phyloP scores from a whole-genome alignment of 2,888 invertebrate genomes.

The Loripinus fragilis region DNA sequence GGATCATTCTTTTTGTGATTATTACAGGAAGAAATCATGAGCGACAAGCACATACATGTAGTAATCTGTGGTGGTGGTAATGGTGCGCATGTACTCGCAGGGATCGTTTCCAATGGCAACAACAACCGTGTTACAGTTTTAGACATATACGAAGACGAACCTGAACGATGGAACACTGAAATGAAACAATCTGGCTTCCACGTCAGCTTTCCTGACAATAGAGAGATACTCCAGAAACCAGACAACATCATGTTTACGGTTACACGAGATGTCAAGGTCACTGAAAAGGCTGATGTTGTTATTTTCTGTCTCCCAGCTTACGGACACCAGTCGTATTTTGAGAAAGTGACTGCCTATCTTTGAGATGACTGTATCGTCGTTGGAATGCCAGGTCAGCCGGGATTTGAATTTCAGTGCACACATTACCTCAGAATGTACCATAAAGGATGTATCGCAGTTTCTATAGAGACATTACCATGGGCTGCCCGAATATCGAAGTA shows the following conservation, averaged over 20 bases:
- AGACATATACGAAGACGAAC: conserved; percentile 63
- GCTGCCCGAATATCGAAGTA: conserved; percentile 64
- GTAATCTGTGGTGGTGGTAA: conserved; percentile 67
- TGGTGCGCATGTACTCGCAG: conserved; percentile 68
- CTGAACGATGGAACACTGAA: conserved; percentile 60
- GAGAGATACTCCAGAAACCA: conserved; percentile 30
- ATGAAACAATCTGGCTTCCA: conserved; percentile 41
- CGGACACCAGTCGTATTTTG: conserved; percentile 62
- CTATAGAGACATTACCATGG: conserved; percentile 68
- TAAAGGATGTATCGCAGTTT: conserved; percentile 50
- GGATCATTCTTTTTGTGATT: too few species aligned
- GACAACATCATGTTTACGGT: conserved; percentile 53
- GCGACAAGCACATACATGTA: not conserved
- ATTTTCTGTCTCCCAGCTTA: conserved; percentile 69
- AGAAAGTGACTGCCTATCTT: conserved; percentile 56
- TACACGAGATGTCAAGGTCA: conserved; percentile 57
- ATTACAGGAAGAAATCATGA: not conserved
- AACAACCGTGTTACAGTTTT: conserved; percentile 58
- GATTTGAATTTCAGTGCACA: conserved; percentile 67
- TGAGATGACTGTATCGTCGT: conserved; percentile 56
- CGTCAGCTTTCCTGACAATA: conserved; percentile 32
- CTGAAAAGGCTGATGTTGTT: conserved; percentile 60
- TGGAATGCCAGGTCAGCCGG: conserved; percentile 70
- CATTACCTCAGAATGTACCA: conserved; percentile 52
- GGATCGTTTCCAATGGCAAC: conserved; percentile 56